Evolutionary conservation across 2,888 invertebrate genomes (phyloP), one percentile per base, ranked within the genome.

Genomic region (Oligia fasciuncula): DNA sequence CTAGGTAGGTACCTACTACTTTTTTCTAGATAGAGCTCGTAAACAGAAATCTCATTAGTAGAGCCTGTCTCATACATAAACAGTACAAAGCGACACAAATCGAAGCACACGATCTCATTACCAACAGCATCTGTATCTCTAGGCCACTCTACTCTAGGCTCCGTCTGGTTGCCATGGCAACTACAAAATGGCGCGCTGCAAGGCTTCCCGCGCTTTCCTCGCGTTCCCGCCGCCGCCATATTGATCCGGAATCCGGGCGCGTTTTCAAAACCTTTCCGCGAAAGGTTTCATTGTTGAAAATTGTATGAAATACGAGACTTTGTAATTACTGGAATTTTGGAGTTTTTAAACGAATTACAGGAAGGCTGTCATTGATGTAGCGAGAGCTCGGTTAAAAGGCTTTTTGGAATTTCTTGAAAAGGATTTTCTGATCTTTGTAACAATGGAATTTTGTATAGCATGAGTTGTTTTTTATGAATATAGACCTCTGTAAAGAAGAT

Each of bases 151-250:
- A 63, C 73, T 76, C 49, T 62, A 86, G 85, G 68, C 71, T 80
- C 73, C 57, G 83, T 84, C 84, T 85, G 74, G 93, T 94, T 89
- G 80, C 88, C 89, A 94, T 93, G 86, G 89, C 88, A 88, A 94
- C 93, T 85, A 79, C 90, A 92, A 94, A 87, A 94, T 94, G 94
- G 94, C 93, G 92, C 69, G 73, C 78, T 84, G 51, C 54, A 79
- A 77, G 84, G 86, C 90, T 94, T 94, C 94, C 93, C 95, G 94
- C 94, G 94, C 89, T 94, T 94, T 94, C 92, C 84, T 84, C 77
- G 83, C 79, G 40, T 88, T 87, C 88, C 88, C 90, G 90, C 89
- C 90, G 91, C 90, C 90, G 90, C 91, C 89, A 77, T 92, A 94
- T 94, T 92, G 95, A 95, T 95, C 93, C 84, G 77, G 62, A 74